Evolutionary conservation across 2,888 invertebrate species (phyloP).

Genomic region (Hypena proboscidalis): DNA sequence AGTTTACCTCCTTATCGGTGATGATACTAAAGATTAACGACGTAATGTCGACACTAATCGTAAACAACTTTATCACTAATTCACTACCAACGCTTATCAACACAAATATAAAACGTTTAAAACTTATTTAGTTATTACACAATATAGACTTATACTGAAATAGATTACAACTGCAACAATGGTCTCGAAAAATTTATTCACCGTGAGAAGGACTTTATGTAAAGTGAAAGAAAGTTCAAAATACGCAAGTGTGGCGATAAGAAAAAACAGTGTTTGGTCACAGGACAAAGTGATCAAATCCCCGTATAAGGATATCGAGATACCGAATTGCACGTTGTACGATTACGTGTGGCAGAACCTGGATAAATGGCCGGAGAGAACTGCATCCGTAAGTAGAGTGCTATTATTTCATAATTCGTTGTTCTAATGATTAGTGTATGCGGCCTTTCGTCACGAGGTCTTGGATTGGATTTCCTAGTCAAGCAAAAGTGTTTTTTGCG

Average conservation of each 20-base stretch:
- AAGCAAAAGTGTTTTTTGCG: too few relatives aligned
- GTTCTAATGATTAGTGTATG: too few relatives aligned
- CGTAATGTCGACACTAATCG: background rate
- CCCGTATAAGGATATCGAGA: conserved; percentile 76
- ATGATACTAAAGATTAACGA: too few relatives aligned
- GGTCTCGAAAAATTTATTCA: conserved; percentile 56
- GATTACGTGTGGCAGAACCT: conserved; percentile 87
- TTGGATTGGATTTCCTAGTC: too few relatives aligned
- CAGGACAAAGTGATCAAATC: conserved; percentile 73
- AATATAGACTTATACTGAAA: too few relatives aligned
- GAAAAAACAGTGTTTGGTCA: conserved; percentile 67
- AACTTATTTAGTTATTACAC: conserved; percentile 5
- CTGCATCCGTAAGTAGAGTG: conserved; percentile 86
- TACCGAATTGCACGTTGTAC: conserved; percentile 83
- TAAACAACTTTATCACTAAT: background rate
- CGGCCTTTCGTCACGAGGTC: too few relatives aligned
- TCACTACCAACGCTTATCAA: background rate
- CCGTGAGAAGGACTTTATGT: conserved; percentile 51
- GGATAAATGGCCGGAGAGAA: conserved; percentile 87
- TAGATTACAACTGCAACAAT: conserved; percentile 40
- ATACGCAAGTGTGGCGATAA: conserved; percentile 44
- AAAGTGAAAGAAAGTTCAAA: conserved; percentile 49
- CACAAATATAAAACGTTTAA: background rate
- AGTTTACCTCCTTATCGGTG: too few relatives aligned
- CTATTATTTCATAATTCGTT: too few relatives aligned